phyloP scores from a whole-genome alignment of 2,113 vertebrate species.

The Etheostoma cragini region DNA sequence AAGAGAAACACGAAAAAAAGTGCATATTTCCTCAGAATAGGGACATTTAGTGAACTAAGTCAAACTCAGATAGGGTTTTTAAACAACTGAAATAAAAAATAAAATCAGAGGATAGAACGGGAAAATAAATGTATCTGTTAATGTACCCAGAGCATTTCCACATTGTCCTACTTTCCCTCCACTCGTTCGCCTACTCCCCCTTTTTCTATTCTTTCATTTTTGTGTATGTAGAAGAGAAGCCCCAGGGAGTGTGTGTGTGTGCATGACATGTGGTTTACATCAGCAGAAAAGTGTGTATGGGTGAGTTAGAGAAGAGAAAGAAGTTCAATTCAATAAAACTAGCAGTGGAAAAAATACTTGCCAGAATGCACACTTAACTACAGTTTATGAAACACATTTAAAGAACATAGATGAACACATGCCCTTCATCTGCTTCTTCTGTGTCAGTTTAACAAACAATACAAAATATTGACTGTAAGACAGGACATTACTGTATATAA shows the following conservation, averaged over 20 bases:
- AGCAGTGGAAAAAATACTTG: conserved; percentile 20
- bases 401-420: neutral
- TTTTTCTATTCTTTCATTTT: conserved; percentile 53
- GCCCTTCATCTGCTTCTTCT: neutral
- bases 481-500: conserved; percentile 25
- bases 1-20: neutral
- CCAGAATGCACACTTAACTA: neutral
- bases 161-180: conserved; percentile 28
- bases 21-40: conserved; percentile 3
- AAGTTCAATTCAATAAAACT: conserved; percentile 23
- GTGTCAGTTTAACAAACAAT: neutral
- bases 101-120: neutral
- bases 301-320: conserved; percentile 44
- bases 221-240: conserved; percentile 44
- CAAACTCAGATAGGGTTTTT: neutral
- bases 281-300: conserved; percentile 54
- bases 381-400: neutral
- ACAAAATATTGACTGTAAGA: neutral
- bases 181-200: conserved; percentile 1
- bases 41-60: conserved; percentile 15
- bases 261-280: conserved; percentile 71
- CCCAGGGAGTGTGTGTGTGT: conserved; percentile 28
- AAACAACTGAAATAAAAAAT: neutral
- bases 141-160: neutral
- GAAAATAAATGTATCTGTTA: neutral